Conservation (phyloP, 64 coral and sea anemone species). For the Dendronephthya gigantea region DNA sequence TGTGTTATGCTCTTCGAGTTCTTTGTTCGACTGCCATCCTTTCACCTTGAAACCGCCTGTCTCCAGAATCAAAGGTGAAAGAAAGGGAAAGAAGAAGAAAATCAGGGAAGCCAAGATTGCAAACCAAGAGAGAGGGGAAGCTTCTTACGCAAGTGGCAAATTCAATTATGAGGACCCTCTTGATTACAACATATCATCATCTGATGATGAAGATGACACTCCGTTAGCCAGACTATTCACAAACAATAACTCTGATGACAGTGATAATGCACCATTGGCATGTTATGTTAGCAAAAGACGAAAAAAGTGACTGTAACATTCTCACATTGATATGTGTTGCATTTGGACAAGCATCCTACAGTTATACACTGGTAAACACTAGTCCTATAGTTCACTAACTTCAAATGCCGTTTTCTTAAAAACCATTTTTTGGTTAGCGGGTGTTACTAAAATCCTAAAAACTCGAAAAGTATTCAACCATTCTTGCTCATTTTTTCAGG, state of each 20-base stretch:
- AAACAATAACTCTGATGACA: not conserved
- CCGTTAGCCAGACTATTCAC: not conserved
- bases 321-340: not conserved
- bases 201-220: not conserved
- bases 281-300: not conserved
- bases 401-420: not conserved
- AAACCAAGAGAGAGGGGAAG: not conserved
- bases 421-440: not conserved
- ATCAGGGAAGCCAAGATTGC: not conserved
- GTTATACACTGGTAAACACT: not conserved
- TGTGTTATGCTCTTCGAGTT: too few species aligned
- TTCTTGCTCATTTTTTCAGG: not conserved
- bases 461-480: not conserved
- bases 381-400: not conserved
- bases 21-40: too few species aligned
- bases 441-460: not conserved
- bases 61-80: not conserved
- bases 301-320: not conserved
- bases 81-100: not conserved
- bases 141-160: not conserved
- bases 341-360: not conserved
- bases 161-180: not conserved
- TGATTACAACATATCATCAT: not conserved
- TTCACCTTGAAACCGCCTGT: too few species aligned
- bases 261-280: not conserved